Percentiles rank a stretch among this genome's conserved stretches.
Evolutionary conservation across 2,113 vertebrate genomes (phyloP).

Genomic region (Psophia crepitans): DNA sequence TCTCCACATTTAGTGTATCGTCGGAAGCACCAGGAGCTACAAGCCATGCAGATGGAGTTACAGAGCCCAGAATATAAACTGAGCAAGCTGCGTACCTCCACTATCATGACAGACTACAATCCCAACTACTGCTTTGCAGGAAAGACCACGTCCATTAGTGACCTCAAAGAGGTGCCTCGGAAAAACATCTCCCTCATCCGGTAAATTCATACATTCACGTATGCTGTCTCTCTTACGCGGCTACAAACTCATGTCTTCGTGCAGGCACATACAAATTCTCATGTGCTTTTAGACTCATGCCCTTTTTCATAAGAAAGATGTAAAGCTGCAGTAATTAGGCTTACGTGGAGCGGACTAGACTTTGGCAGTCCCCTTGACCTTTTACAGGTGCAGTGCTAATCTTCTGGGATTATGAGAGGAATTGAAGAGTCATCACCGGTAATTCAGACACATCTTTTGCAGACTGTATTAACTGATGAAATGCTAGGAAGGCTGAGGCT

Average conservation of each 20-base stretch:
- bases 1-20: constrained; percentile 84
- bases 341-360: not conserved
- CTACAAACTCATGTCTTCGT: not conserved
- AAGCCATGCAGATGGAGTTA: constrained; percentile 96
- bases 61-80: constrained; percentile 98
- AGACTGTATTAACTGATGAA: not conserved
- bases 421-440: not conserved
- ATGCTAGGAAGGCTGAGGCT: not conserved
- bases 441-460: not conserved
- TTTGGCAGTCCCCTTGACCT: not conserved
- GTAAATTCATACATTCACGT: constrained; percentile 56
- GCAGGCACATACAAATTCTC: not conserved
- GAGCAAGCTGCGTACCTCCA: constrained; percentile 95
- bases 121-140: constrained; percentile 99
- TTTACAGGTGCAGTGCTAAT: not conserved
- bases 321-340: not conserved
- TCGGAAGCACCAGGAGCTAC: constrained; percentile 95
- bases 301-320: not conserved
- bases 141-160: constrained; percentile 93
- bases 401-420: not conserved
- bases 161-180: constrained; percentile 95
- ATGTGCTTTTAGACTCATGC: not conserved
- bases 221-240: not conserved
- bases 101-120: constrained; percentile 99
- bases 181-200: constrained; percentile 95